Evolutionary conservation across 2,113 vertebrate species (phyloP), one percentile per base, ranked within the genome.

Genomic region (Bostrychus sinensis): DNA sequence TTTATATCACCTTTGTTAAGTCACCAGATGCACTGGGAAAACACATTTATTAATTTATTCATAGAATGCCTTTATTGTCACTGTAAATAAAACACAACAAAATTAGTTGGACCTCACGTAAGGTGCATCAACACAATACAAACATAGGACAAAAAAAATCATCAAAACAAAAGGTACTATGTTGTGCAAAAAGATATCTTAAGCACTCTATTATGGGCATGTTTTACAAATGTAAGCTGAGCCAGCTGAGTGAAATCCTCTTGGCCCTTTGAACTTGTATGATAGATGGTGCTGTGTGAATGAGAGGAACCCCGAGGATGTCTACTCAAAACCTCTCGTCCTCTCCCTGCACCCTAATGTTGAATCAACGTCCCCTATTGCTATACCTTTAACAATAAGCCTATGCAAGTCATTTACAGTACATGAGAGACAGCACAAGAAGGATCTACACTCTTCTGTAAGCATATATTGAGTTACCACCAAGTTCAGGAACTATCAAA

Each of bases 261-360:
- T 71, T 63, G 36, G 4, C 65, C 72, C 81, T 87, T 82, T 87
- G 79, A 84, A 87, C 80, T 72, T 66, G 3, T 14, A 4, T 80
- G 77, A 85, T 71, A 71, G 67, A 77, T 75, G 70, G 51, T 42
- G 70, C 38, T 54, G 55, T 45, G 61, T 71, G 81, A 84, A 77
- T 42, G 70, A 74, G 51, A 81, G 58, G 34, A 50, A 59, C 75
- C 69, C 70, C 0, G 45, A 72, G 82, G 82, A 79, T 12, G 48
- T 76, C 75, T 30, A 66, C 62, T 42, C 56, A 73, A 76, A 78
- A 70, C 66, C 72, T 75, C 46, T 70, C 70, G 62, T 68, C 58
- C 71, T 78, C 68, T 69, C 13, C 19, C 32, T 72, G 68, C 75
- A 71, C 76, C 56, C 66, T 76, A 77, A 65, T 72, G 72, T 39